Evolutionary conservation across 1,140 invertebrate species (phyloP).

Genomic region (Procambarus clarkii): DNA sequence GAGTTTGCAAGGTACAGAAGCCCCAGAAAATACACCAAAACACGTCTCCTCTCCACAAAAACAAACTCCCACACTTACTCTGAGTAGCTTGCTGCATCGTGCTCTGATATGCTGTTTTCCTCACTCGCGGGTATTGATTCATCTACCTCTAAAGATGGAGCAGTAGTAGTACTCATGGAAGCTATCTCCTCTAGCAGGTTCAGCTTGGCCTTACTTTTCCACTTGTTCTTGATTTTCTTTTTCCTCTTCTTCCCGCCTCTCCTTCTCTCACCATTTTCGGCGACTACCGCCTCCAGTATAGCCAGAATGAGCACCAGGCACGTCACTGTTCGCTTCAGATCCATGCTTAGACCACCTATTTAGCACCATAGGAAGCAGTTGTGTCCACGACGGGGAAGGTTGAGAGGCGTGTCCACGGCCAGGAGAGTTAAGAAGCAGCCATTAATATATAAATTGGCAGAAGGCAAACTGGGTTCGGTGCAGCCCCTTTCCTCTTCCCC

Average conservation of each 20-base stretch:
- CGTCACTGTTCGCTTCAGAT: conserved; percentile 8
- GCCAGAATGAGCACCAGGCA: not conserved
- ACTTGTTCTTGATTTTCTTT: conserved; percentile 36
- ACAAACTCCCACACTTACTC: conserved; percentile 7
- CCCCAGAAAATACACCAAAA: too few species aligned
- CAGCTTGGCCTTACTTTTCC: conserved; percentile 16
- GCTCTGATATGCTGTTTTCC: not conserved
- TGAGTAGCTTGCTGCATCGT: conserved; percentile 1
- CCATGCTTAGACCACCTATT: not conserved
- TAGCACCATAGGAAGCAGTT: conserved; percentile 24
- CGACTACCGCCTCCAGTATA: conserved; percentile 14
- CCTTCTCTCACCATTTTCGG: conserved; percentile 30
- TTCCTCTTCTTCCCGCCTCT: conserved; percentile 2
- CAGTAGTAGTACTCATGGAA: not conserved
- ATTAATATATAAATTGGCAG: conserved; percentile 1
- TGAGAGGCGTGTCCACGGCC: not conserved
- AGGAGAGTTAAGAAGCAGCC: not conserved
- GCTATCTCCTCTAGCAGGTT: not conserved
- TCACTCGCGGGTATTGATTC: not conserved
- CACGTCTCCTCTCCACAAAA: too few species aligned
- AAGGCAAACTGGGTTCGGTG: not conserved
- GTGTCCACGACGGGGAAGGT: not conserved
- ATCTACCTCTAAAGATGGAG: not conserved
- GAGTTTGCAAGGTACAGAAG: too few species aligned
- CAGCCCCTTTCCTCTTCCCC: not conserved